Conservation (phyloP, 2,888 invertebrate genomes). For the Diadegma fenestrale region DNA sequence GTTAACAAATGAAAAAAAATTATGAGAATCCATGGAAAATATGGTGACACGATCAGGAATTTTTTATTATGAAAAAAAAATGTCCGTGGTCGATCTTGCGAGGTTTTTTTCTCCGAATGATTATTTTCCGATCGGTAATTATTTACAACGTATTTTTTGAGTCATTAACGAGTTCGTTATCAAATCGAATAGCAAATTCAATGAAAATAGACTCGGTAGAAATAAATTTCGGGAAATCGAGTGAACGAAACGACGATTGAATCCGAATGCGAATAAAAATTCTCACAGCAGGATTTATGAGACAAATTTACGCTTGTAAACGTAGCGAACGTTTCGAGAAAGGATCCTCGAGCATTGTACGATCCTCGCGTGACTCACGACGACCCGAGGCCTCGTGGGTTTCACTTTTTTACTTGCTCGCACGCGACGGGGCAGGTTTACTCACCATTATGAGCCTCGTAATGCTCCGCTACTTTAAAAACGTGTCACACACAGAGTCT, state of each 20-base stretch:
- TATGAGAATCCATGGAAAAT: not conserved
- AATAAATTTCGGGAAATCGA: not conserved
- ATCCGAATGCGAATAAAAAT: slow-evolving; percentile 24
- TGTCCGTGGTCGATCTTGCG: not conserved
- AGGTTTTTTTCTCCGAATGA: not conserved
- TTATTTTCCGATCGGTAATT: not conserved
- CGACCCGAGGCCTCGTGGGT: slow-evolving; percentile 43
- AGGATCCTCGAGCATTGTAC: slow-evolving; percentile 32
- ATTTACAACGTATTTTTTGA: not conserved
- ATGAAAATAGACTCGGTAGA: not conserved
- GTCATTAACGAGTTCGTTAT: not conserved
- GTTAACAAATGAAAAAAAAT: not conserved
- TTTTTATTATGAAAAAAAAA: not conserved
- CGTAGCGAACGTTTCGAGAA: slow-evolving; percentile 50
- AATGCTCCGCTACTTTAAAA: slow-evolving; percentile 37
- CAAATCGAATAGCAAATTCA: not conserved
- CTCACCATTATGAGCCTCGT: slow-evolving; percentile 42
- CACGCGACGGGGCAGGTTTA: slow-evolving; percentile 52
- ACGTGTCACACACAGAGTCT: slow-evolving; percentile 35
- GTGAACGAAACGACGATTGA: not conserved
- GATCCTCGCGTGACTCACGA: slow-evolving; percentile 57
- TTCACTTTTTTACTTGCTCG: slow-evolving; percentile 66
- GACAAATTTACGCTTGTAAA: slow-evolving; percentile 39
- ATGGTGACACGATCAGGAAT: not conserved
- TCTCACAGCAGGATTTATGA: slow-evolving; percentile 47